Base-by-base conservation (phyloP, 2,113 vertebrate species). In the Nycticebus coucang region DNA sequence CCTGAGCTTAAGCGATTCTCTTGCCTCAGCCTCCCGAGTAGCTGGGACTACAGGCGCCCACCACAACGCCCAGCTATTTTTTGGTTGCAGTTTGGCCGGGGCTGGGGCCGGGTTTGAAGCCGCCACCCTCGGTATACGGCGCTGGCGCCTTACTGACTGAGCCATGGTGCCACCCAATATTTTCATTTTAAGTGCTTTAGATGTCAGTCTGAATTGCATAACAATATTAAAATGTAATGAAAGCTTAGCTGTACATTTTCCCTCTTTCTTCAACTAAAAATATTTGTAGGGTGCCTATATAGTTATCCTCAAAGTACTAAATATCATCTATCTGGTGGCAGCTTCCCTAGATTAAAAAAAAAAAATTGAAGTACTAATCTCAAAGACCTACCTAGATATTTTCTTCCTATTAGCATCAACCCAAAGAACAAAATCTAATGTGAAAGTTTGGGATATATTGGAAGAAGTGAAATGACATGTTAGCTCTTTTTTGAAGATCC, bases 381-480 rank as follows among this genome's bases (percentile, higher is more conserved):
- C 71, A 86, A 74, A 64, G 91, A 72, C 33, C 59, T 41, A 68
- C 11, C 6, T 22, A 79, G 28, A 4, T 74, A 2, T 45, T 84
- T 80, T 75, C 22, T 95, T 68, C 15, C 24, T 68, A 12, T 84
- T 82, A 80, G n/a, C 30, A 85, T 88, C 41, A 89, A 85, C 30
- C n/a, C 37, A 64, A 59, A 55, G 22, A 86, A 89, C 35, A 10
- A 72, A 78, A 85, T 69, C 41, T 69, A 12, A 91, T 77, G 30
- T 69, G 30, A 66, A 86, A 74, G 17, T 22, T 53, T 83, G 24
- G 85, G 59, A 69, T 22, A 72, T 15, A 50, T 2, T 91, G 41
- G 35, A 89, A 92, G 35, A 82, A 92, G 53, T 87, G 41, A 87
- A 72, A 59, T 85, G 66, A 69, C 66, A 93, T 77, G 84, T 78